Base-by-base conservation (phyloP, 1,140 invertebrate species). In the Ridgeia piscesae region DNA sequence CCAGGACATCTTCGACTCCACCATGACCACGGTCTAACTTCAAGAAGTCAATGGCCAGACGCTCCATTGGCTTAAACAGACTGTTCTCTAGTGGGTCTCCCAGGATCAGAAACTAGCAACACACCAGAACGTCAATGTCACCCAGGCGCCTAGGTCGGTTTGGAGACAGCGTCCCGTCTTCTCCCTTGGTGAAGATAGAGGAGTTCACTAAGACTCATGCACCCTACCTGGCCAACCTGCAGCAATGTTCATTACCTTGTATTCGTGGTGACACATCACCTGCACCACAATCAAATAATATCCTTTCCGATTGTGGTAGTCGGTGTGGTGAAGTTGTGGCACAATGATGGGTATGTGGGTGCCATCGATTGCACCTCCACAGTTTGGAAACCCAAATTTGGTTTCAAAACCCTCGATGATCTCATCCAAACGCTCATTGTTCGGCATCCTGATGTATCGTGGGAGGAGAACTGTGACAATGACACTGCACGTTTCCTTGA, bases 221-320 rank as follows among this genome's bases (percentile, higher is more conserved):
- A 90, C 89, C 35, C 34, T 35, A 35, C 89, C 89, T 90, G 89
- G 89, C 89, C 89, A 90, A 14, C 89, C 34, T 4, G 89, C 89
- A 33, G 35, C 31, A 34, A 90, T n/a, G 89, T 90, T 90, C 35
- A 34, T 9, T 27, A 90, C 35, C 31, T 35, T 14, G 35, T 90
- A 90, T 17, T 90, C 35, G 89, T 34, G 9, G 35, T 90, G 27
- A 90, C 34, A 34, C 35, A 90, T 17, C 6, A 90, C 34, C 33
- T 90, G 17, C 17, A 27, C 89, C 34, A 35, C 35, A 8, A 90
- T 90, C 17, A n/a, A 90, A n/a, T 90, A 27, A n/a, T n/a, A 90
- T n/a, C 89, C 89, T 8, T 90, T 90, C 35, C 89, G 34, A 42
- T 90, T 90, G 21, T 17, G 34, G 33, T 90, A 90, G 34, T 90